These are phyloP conservation scores for Streptopelia turtur DNA, from an alignment of 2,797 vertebrate species.

Conservation along the genomic window DNA sequence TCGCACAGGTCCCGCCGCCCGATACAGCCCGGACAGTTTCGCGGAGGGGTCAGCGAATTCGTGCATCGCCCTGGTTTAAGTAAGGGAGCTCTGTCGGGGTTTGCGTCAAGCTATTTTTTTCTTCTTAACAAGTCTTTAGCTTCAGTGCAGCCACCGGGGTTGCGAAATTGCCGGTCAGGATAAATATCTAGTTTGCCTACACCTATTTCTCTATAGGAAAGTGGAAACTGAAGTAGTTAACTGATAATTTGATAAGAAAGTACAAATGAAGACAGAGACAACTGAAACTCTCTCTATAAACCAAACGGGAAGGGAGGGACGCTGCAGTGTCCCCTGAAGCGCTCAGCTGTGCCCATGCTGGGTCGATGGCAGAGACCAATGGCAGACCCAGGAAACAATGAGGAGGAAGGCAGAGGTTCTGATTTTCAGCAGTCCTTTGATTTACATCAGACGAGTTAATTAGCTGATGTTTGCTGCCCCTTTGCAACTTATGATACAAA, in stretches of 20 bases:
- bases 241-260: not conserved
- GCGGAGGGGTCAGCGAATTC: accelerated
- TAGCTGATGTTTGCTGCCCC: not conserved
- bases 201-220: accelerated
- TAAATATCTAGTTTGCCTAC: no score
- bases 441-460: accelerated
- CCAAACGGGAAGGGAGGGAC: not conserved
- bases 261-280: not conserved
- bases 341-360: accelerated
- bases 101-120: accelerated
- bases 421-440: not conserved
- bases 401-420: not conserved
- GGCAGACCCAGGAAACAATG: not conserved
- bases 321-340: no score
- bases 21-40: not conserved
- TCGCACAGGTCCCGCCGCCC: not conserved
- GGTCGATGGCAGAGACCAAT: not conserved
- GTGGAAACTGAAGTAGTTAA: not conserved
- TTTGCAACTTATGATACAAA: not conserved
- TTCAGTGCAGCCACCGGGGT: accelerated
- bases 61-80: accelerated
- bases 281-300: not conserved
- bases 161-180: not conserved
- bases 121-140: accelerated
- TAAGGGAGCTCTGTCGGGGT: accelerated